A percentile compares a stretch with the other conserved stretches of the same genome.
Conservation (phyloP, 1,140 invertebrate genomes). For the Drosophila kohkoa region DNA sequence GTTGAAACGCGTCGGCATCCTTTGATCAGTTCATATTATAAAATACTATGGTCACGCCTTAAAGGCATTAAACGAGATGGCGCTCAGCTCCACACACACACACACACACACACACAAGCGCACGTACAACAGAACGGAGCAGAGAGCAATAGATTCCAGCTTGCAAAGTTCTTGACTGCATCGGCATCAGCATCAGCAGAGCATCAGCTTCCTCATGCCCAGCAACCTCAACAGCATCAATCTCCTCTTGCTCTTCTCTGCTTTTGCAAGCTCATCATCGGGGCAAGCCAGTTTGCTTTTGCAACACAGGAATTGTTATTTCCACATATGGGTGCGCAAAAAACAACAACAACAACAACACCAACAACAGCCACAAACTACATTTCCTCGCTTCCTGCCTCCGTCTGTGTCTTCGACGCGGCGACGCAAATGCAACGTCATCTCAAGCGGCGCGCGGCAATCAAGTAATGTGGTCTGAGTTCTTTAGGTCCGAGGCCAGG, state of each 20-base stretch:
- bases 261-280: slow-evolving; percentile 30
- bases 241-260: slow-evolving; percentile 2
- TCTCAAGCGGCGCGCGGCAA: slow-evolving; percentile 75
- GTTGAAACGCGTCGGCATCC: slow-evolving; percentile 82
- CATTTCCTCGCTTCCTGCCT: slow-evolving; percentile 76
- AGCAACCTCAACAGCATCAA: slow-evolving; percentile 41
- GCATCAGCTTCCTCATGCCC: slow-evolving; percentile 38
- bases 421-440: slow-evolving; percentile 76
- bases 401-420: slow-evolving; percentile 21
- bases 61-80: slow-evolving; percentile 85
- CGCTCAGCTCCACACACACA: slow-evolving; percentile 75
- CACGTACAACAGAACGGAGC: neutral
- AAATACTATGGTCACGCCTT: slow-evolving; percentile 85
- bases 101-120: slow-evolving; percentile 35
- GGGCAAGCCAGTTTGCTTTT: slow-evolving; percentile 47
- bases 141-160: slow-evolving; percentile 71
- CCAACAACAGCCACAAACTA: slow-evolving; percentile 40
- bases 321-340: slow-evolving; percentile 73
- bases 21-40: slow-evolving; percentile 85
- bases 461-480: slow-evolving; percentile 72
- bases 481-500: slow-evolving; percentile 26
- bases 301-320: slow-evolving; percentile 74
- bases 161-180: slow-evolving; percentile 74
- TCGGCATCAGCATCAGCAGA: slow-evolving; percentile 5
- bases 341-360: slow-evolving; percentile 20